Base-by-base conservation (phyloP, 2,113 vertebrate genomes). In the Talpa occidentalis region DNA sequence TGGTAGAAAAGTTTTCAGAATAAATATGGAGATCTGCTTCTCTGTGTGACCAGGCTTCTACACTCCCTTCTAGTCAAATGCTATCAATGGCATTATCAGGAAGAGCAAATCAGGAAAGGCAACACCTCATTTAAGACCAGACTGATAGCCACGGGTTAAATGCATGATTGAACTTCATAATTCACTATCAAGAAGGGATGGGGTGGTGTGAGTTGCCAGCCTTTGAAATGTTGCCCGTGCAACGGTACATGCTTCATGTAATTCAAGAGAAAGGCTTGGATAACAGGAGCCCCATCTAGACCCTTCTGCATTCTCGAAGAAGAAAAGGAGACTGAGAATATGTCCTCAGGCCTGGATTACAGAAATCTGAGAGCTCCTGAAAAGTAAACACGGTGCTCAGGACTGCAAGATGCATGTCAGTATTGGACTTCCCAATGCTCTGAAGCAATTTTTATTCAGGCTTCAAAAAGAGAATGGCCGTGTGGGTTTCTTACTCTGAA, bases 11-110 rank as follows among this genome's bases (percentile, higher is more conserved):
- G 40, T 28, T 84, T 88, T 78, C 26, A 81, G 95, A 88, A 62
- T 67, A 95, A 93, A 77, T 66, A 47, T 19, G 88, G 74, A 56
- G 30, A 40, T 82, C 77, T 88, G 82, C 26, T 91, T 93, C 44
- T 86, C 19, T 76, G 60, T 64, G 76, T 56, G 54, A 37, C 69
- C 60, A 86, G 70, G 37, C 91, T 95, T 87, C 54, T 3, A 10
- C 67, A 44, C 54, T 7, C 79, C 83, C 87, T 80, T 67, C 56
- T 73, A 62, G 3, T 79, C 52, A 72, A 60, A 52, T 40, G 42
- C 47, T 88, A 17, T 35, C 42, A 90, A 26, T 81, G 47, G 17
- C 17, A 76, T 42, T 56, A 82, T 85, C 49, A 83, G 49, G 54
- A 95, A 94, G 0, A 44, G 73, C 28, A 35, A 35, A 9, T 56